Evolutionary conservation across 2,113 vertebrate genomes (phyloP).

Genomic region (Serinus canaria): DNA sequence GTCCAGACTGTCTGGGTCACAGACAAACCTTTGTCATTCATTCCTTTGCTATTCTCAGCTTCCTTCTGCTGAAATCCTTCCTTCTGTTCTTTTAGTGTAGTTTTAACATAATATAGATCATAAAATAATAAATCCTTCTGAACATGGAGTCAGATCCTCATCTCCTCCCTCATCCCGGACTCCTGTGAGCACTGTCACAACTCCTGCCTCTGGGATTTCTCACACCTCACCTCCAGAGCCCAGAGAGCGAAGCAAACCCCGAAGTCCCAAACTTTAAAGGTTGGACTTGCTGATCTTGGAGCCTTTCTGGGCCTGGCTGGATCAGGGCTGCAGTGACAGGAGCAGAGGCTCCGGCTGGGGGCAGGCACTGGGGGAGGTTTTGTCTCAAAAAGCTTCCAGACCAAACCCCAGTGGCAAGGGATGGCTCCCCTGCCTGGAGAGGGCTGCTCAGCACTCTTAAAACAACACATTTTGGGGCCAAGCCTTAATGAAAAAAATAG

Average conservation of each 20-base stretch:
- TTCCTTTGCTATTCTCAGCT: no score
- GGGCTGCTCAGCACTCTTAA: neutral
- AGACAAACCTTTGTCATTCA: no score
- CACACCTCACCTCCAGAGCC: neutral
- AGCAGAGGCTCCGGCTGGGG: neutral
- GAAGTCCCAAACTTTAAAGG: neutral
- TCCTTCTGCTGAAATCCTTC: no score
- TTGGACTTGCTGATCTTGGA: neutral
- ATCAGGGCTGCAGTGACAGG: rapidly evolving
- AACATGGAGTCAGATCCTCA: no score
- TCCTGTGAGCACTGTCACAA: no score
- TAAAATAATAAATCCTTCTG: no score
- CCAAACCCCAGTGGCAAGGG: neutral
- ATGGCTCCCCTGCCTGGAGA: neutral
- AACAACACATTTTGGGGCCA: neutral
- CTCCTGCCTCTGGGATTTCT: neutral
- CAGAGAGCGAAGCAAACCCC: neutral
- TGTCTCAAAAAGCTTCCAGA: neutral
- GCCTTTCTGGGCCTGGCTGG: neutral
- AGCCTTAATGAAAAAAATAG: neutral
- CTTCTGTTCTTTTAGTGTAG: no score
- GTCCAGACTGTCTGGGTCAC: no score
- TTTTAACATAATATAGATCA: no score
- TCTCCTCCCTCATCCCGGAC: no score
- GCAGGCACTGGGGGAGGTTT: neutral